Conservation (phyloP, 2,888 invertebrate genomes). For the Schizotus pectinicornis region DNA sequence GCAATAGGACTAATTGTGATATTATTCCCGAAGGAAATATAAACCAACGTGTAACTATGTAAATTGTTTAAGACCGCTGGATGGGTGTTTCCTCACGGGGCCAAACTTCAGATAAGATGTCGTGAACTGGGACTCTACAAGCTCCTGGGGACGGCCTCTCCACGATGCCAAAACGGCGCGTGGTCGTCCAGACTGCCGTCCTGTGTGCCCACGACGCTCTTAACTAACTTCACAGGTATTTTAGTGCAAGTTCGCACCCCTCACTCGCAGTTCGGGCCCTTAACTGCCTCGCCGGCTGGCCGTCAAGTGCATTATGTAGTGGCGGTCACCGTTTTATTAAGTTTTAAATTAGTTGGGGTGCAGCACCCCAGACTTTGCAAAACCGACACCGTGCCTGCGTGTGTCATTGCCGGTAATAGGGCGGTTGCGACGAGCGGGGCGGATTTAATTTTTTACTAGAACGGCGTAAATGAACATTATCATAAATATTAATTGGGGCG, state of each 20-base stretch:
- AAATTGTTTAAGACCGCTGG: conserved; percentile 61
- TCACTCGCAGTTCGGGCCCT: conserved; percentile 3
- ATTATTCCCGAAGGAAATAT: conserved; percentile 23
- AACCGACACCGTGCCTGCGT: too few species aligned
- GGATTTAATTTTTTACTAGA: too few species aligned
- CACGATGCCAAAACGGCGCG: conserved; percentile 81
- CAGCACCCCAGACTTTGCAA: too few species aligned
- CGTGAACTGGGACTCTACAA: conserved; percentile 84
- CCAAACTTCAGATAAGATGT: conserved; percentile 77
- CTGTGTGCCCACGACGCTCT: conserved; percentile 84
- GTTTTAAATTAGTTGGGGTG: conserved; percentile 3
- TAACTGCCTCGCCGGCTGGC: conserved; percentile 5
- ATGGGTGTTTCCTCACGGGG: conserved; percentile 78
- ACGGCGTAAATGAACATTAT: too few species aligned
- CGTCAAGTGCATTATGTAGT: conserved; percentile 22
- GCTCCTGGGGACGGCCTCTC: conserved; percentile 76
- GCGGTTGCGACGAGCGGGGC: too few species aligned
- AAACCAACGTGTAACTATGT: conserved; percentile 24
- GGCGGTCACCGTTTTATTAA: conserved; percentile 12
- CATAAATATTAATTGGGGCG: too few species aligned
- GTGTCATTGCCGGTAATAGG: too few species aligned
- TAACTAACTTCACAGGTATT: conserved; percentile 84
- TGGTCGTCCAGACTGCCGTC: conserved; percentile 82
- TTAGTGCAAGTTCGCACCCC: neutral
- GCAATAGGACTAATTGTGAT: conserved; percentile 20